Evolutionary conservation across 1,140 invertebrate species (phyloP), one percentile per base, ranked within the genome.

Genomic region (Spodoptera frugiperda): DNA sequence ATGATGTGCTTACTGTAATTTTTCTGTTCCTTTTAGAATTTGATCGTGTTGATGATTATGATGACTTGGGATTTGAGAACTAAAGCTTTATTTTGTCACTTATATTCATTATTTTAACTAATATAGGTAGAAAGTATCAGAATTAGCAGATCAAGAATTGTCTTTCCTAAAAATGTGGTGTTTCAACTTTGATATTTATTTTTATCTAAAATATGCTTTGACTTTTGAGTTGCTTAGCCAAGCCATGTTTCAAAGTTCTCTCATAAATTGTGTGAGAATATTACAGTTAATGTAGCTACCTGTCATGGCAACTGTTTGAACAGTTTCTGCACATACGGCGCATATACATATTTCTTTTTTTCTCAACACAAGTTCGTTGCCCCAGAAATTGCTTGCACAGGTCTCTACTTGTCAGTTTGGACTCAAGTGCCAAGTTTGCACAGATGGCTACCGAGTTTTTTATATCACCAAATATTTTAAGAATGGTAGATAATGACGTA

Each of bases 371-470:
- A 65, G 72, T 75, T 75, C 72, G 49, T 75, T 75, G 72, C 48
- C 72, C 72, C 72, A 75, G 21, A 75, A 75, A 63, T 75, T 75
- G 57, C 59, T 75, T 65, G 57, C 48, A 21, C 57, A 73, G 55
- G 46, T 75, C 59, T 53, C 8, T 53, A 59, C 55, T 5, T 61
- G 71, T 61, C 55, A 74, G 57, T 49, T 71, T 57, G 21, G 30
- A 39, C 44, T 74, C 55, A 74, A 74, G 71, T 74, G 71, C 19
- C 15, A 33, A 48, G 71, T 74, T 74, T 75, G 72, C 15, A 75
- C 72, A 75, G 57, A 65, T 63, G 72, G 72, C 59, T 75, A 63
- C 72, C 30, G 59, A 39, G 33, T 33, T 75, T 75, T 75, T 75
- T 73, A 54, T 73, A 73, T 61, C 68, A 73, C 55, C 53, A 73